Percentiles rank a stretch among this genome's conserved stretches.
phyloP scores from a whole-genome alignment of 2,797 vertebrate genomes.

The Manis pentadactyla region DNA sequence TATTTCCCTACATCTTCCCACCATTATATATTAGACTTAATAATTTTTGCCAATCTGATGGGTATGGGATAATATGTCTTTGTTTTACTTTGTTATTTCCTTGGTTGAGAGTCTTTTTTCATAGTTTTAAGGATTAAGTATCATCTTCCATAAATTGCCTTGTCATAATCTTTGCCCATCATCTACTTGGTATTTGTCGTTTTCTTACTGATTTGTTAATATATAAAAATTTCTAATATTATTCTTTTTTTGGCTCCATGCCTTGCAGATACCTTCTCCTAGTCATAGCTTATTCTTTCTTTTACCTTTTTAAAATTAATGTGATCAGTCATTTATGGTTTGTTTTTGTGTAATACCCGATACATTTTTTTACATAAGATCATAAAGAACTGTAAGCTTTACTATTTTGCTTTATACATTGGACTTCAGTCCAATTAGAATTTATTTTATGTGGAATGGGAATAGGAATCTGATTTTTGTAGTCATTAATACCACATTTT shows the following conservation, averaged over 20 bases:
- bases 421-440: constrained; percentile 5
- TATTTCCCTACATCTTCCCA: neutral
- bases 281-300: neutral
- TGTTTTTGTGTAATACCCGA: neutral
- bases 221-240: neutral
- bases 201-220: constrained; percentile 5
- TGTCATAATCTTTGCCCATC: constrained; percentile 7
- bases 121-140: neutral
- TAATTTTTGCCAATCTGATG: neutral
- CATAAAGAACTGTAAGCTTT: neutral
- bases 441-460: neutral
- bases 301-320: constrained; percentile 2
- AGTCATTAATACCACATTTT: neutral
- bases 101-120: neutral
- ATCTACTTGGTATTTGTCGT: constrained; percentile 18
- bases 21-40: neutral
- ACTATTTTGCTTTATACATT: constrained; percentile 12
- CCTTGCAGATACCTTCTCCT: neutral
- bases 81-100: constrained; percentile 4
- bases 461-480: neutral
- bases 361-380: neutral
- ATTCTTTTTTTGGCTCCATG: neutral
- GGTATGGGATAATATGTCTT: neutral
- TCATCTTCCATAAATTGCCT: constrained; percentile 29
- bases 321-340: neutral